Conservation (phyloP, 2,797 vertebrate genomes). For the Hyperoplus immaculatus region DNA sequence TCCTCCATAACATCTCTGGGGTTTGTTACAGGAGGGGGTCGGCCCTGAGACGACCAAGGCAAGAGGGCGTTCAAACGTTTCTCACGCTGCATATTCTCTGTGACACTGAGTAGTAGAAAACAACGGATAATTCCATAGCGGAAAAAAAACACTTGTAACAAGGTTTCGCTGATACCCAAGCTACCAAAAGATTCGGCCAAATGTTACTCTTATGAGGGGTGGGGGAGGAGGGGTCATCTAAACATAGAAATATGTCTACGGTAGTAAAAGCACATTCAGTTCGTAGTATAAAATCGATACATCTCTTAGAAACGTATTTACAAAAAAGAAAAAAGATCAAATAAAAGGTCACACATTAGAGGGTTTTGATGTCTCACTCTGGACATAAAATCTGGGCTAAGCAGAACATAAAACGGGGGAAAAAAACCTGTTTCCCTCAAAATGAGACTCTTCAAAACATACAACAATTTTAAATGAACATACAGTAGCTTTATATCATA, state of each 20-base stretch:
- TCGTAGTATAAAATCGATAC: slow-evolving; percentile 89
- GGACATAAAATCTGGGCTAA: slow-evolving; percentile 66
- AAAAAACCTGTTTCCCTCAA: slow-evolving; percentile 50
- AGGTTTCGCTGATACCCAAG: slow-evolving; percentile 80
- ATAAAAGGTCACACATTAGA: slow-evolving; percentile 55
- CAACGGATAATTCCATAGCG: slow-evolving; percentile 63
- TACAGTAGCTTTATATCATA: slow-evolving; percentile 59
- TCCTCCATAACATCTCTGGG: slow-evolving; percentile 35
- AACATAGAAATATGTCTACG: slow-evolving; percentile 79
- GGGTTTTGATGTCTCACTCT: slow-evolving; percentile 70
- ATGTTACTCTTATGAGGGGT: slow-evolving; percentile 38
- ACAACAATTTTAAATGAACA: slow-evolving; percentile 85
- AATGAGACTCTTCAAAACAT: slow-evolving; percentile 68
- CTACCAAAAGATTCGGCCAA: slow-evolving; percentile 81
- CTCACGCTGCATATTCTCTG: slow-evolving; percentile 76
- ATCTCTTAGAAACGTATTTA: slow-evolving; percentile 85
- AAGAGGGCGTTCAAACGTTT: slow-evolving; percentile 64
- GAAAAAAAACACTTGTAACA: slow-evolving; percentile 75
- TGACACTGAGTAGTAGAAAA: slow-evolving; percentile 79
- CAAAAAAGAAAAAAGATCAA: slow-evolving; percentile 57
- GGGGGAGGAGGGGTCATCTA: slow-evolving; percentile 62
- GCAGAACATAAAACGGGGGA: slow-evolving; percentile 62
- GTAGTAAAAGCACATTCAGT: slow-evolving; percentile 90
- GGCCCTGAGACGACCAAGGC: slow-evolving; percentile 72
- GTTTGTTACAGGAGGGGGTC: slow-evolving; percentile 55